Evolutionary conservation across 1,140 invertebrate species (phyloP).

Genomic region (Luehdorfia chinensis): DNA sequence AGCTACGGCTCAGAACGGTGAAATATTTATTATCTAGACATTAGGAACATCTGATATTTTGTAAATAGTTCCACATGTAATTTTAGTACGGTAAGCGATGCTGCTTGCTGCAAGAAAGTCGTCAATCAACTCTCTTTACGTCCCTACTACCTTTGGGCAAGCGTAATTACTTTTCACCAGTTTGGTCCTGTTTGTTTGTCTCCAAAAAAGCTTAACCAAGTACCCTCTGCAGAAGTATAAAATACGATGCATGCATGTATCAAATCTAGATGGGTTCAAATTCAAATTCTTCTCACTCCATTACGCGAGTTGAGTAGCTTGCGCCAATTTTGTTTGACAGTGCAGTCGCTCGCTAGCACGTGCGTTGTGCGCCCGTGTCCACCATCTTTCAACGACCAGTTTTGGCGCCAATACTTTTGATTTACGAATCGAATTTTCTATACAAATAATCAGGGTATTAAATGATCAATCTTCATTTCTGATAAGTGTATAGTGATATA

Average conservation of each 20-base stretch:
- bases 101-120: slow-evolving; percentile 14
- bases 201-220: neutral
- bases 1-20: no score
- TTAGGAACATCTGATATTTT: no score
- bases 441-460: slow-evolving; percentile 28
- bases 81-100: no score
- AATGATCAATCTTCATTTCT: slow-evolving; percentile 37
- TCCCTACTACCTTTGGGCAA: slow-evolving; percentile 3
- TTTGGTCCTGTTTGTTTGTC: neutral
- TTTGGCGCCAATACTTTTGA: slow-evolving; percentile 41
- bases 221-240: neutral
- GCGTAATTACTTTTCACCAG: slow-evolving; percentile 14
- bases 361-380: slow-evolving; percentile 65
- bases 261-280: slow-evolving; percentile 17
- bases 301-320: slow-evolving; percentile 47
- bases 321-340: slow-evolving; percentile 60
- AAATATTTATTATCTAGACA: no score
- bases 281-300: slow-evolving; percentile 38
- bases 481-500: slow-evolving; percentile 45
- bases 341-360: slow-evolving; percentile 69
- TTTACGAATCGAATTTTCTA: slow-evolving; percentile 27
- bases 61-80: no score
- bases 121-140: slow-evolving; percentile 16
- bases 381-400: slow-evolving; percentile 53
- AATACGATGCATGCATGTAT: neutral